These are phyloP conservation scores for Pogona vitticeps DNA, from an alignment of 2,113 vertebrate genomes.

Conservation along the genomic window DNA sequence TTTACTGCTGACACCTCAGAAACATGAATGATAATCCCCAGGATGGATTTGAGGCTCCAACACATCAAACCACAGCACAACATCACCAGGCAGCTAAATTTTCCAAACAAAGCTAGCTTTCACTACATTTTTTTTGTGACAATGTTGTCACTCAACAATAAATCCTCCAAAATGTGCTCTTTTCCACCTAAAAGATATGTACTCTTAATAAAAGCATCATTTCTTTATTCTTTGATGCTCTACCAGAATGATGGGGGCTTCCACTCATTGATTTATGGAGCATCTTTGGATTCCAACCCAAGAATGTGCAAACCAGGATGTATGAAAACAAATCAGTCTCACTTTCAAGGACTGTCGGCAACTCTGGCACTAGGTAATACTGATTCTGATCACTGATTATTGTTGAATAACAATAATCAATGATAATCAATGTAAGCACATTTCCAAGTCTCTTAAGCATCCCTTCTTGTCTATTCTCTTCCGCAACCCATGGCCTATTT, in stretches of 20 bases:
- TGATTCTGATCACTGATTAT: neutral
- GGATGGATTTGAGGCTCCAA: conserved; percentile 16
- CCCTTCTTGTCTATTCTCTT: neutral
- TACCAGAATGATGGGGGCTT: neutral
- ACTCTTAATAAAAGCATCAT: neutral
- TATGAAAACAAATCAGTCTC: neutral
- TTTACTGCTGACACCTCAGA: neutral
- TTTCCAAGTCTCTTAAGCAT: neutral
- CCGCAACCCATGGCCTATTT: too few relatives aligned
- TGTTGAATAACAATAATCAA: neutral
- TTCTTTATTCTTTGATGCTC: neutral
- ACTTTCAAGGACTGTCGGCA: neutral
- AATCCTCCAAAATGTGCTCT: neutral
- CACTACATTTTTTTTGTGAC: conserved; percentile 6
- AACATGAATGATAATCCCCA: neutral
- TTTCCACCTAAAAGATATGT: fast-evolving
- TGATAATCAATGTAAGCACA: too few relatives aligned
- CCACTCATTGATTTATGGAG: neutral
- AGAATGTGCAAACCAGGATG: neutral
- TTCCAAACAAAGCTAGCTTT: conserved; percentile 48
- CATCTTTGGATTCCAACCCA: neutral
- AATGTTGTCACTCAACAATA: neutral
- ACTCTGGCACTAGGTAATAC: neutral
- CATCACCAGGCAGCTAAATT: conserved; percentile 32
- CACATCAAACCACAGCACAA: conserved; percentile 35